A percentile compares a stretch with the other conserved stretches of the same genome.
phyloP scores from a whole-genome alignment of 2,797 vertebrate genomes.

The Monodelphis domestica region DNA sequence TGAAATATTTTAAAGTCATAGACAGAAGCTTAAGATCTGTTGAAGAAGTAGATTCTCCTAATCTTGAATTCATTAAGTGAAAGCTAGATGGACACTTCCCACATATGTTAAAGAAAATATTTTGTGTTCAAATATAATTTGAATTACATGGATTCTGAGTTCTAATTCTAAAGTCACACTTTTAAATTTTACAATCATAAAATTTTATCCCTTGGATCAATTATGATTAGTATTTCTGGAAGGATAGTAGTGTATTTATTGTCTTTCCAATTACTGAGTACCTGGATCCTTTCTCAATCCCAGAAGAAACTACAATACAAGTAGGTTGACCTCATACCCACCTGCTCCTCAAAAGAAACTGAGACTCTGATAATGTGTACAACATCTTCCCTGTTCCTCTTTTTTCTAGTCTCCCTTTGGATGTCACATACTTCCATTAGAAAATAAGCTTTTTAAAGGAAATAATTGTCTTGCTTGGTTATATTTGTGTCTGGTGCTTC shows the following conservation, averaged over 20 bases:
- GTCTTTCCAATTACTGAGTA: neutral
- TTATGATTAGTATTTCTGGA: neutral
- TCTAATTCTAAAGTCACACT: neutral
- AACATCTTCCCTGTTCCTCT: neutral
- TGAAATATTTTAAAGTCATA: neutral
- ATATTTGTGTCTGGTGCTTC: neutral
- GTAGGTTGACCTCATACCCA: neutral
- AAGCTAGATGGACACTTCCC: neutral
- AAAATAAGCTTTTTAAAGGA: neutral
- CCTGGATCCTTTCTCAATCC: neutral
- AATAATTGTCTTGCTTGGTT: neutral
- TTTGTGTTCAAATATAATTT: neutral
- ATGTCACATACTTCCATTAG: neutral
- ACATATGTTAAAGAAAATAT: neutral
- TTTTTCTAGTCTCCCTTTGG: neutral
- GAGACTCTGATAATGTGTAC: neutral
- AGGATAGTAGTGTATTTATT: neutral
- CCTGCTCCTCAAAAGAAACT: neutral
- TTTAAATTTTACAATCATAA: neutral
- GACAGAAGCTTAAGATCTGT: neutral
- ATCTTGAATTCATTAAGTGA: neutral
- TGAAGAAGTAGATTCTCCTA: neutral
- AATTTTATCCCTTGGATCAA: neutral
- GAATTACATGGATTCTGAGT: neutral
- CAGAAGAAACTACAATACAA: neutral